Conservation (phyloP, 1,140 invertebrate species). For the Goniozus legneri region DNA sequence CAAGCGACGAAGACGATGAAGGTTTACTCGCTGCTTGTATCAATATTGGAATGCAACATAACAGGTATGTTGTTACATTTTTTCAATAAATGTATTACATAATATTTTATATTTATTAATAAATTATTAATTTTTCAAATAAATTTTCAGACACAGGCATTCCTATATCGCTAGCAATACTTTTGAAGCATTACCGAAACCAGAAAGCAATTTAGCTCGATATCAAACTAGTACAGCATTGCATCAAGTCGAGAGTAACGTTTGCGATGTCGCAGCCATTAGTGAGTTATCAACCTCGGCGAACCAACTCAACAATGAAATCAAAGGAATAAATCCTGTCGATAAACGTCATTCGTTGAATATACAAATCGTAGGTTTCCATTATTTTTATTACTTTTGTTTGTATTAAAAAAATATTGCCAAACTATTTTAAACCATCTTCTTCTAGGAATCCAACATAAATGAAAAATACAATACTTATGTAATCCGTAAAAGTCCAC, state of each 20-base stretch:
- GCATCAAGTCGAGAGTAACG: constrained; percentile 38
- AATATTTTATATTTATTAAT: too few species aligned
- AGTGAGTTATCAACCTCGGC: neutral
- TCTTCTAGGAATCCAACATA: too few species aligned
- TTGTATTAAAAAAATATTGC: too few species aligned
- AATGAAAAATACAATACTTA: too few species aligned
- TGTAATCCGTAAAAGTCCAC: too few species aligned
- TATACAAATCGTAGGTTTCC: neutral
- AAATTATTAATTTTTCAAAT: neutral
- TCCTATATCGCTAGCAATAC: constrained; percentile 43
- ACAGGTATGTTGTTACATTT: too few species aligned
- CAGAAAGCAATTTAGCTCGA: constrained; percentile 39
- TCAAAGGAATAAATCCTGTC: neutral
- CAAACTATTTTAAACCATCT: too few species aligned
- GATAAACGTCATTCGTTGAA: neutral
- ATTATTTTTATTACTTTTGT: too few species aligned
- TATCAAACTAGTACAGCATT: constrained; percentile 46
- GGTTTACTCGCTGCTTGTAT: constrained; percentile 67
- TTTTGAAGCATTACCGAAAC: constrained; percentile 32
- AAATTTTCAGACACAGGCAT: constrained; percentile 34
- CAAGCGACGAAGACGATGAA: constrained; percentile 61
- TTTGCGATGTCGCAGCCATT: constrained; percentile 4
- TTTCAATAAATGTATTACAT: too few species aligned
- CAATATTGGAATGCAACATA: constrained; percentile 69
- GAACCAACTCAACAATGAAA: neutral